Evolutionary conservation across 2,797 vertebrate species (phyloP), one percentile per base, ranked within the genome.

Genomic region (Scolopax bukidnonensis): DNA sequence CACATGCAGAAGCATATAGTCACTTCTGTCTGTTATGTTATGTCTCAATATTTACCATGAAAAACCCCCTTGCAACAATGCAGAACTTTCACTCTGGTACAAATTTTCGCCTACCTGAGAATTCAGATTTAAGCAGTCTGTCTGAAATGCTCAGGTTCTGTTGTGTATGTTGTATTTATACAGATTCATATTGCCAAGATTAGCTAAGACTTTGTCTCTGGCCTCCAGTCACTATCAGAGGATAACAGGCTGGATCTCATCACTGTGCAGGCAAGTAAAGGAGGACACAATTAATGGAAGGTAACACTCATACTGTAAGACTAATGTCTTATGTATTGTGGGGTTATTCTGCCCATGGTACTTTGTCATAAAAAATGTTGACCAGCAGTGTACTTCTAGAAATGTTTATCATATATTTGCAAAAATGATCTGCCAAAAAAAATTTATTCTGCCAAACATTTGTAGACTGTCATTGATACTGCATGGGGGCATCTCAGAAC

Each of bases 41-140:
- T 28, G 32, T n/a, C 8, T 83, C 41, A 36, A 0, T n/a, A 70
- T 93, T 84, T 79, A 32, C 17, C 11, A 27, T n/a, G 30, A 64
- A 83, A 77, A 80, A 57, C 1, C 4, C 8, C 8, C 23, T 57
- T 45, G 20, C 9, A 19, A 57, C 30, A 69, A 11, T 16, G 20
- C 11, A 80, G 63, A 69, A 19, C 15, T 84, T 78, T 36, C 61
- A 81, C 16, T 30, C 38, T 11, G 24, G 15, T 78, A 18, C 9
- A 90, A 89, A 90, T 47, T 82, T 36, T 82, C 21, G 93, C 69
- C 47, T 82, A 12, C 16, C 33, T 75, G 32, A 81, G 27, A 73
- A 84, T n/a, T 53, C 32, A 23, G 12, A 1, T 45, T 68, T n/a
- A 68, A 40, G 10, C 12, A 38, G 16, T 15, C 18, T 70, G 20